Evolutionary conservation across 1,140 invertebrate genomes (phyloP).

Genomic region (Zaprionus camerounensis): DNA sequence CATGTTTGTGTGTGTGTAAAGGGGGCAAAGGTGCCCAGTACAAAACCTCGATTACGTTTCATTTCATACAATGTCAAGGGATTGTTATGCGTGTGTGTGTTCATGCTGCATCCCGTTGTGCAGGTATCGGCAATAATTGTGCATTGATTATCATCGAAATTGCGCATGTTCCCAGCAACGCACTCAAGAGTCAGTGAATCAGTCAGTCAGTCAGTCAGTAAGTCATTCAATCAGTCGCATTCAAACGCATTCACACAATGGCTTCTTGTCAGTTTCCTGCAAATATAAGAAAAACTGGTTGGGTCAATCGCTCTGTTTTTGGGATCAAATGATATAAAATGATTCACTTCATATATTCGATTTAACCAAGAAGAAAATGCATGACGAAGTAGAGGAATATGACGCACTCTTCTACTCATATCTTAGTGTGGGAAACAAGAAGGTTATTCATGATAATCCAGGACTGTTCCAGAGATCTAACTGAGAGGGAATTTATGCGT

Average conservation of each 20-base stretch:
- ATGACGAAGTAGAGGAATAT: too few relatives aligned
- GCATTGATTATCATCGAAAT: constrained; percentile 75
- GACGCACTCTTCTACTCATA: too few relatives aligned
- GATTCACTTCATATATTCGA: too few relatives aligned
- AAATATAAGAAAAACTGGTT: background rate
- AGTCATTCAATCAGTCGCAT: constrained; percentile 14
- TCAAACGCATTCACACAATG: background rate
- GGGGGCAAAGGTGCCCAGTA: background rate
- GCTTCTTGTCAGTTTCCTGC: background rate
- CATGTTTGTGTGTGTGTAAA: background rate
- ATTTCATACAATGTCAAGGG: background rate
- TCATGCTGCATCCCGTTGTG: constrained; percentile 20
- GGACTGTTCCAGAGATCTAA: too few relatives aligned
- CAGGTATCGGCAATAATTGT: constrained; percentile 61
- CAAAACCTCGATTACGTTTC: background rate
- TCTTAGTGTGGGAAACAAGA: too few relatives aligned
- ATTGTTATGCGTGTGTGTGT: constrained; percentile 1
- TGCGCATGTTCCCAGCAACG: constrained; percentile 48
- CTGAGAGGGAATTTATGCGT: too few relatives aligned
- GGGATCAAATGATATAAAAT: background rate
- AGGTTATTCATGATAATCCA: too few relatives aligned
- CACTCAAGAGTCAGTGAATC: constrained; percentile 14
- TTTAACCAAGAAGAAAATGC: too few relatives aligned
- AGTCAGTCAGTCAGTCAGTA: constrained; percentile 29
- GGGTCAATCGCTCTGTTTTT: background rate